A percentile compares a stretch with the other conserved stretches of the same genome.
These are phyloP conservation scores for Rhinoraja longicauda DNA, from an alignment of 2,797 vertebrate species.

Conservation along the genomic window DNA sequence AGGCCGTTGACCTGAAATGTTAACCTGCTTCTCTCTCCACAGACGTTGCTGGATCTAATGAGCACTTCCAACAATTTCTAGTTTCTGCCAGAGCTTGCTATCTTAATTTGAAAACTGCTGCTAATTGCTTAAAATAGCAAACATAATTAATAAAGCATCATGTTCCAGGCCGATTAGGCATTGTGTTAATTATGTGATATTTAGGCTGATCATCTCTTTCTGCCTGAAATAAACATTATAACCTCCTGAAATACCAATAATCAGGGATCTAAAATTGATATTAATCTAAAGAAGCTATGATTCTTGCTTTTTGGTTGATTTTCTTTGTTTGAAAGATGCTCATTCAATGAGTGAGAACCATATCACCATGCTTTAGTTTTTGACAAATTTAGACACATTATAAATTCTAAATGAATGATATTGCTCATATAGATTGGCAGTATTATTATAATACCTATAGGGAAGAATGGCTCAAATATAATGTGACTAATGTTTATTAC, in stretches of 20 bases:
- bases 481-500: slow-evolving; percentile 40
- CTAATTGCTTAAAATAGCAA: background rate
- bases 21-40: too few species aligned
- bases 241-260: background rate
- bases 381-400: background rate
- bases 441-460: background rate
- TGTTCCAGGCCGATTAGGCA: background rate
- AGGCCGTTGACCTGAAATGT: too few species aligned
- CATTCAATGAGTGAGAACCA: background rate
- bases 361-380: background rate
- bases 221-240: background rate
- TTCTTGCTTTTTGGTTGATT: background rate
- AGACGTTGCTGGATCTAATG: too few species aligned
- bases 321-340: background rate
- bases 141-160: background rate
- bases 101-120: background rate
- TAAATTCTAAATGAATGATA: background rate
- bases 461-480: background rate
- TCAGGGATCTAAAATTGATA: background rate
- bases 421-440: background rate
- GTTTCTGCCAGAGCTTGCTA: background rate
- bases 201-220: background rate
- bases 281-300: background rate
- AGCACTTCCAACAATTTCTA: too few species aligned
- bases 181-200: background rate